A percentile compares a stretch with the other conserved stretches of the same genome.
Evolutionary conservation across 1,140 invertebrate genomes (phyloP).

Genomic region (Microvelia longipes): DNA sequence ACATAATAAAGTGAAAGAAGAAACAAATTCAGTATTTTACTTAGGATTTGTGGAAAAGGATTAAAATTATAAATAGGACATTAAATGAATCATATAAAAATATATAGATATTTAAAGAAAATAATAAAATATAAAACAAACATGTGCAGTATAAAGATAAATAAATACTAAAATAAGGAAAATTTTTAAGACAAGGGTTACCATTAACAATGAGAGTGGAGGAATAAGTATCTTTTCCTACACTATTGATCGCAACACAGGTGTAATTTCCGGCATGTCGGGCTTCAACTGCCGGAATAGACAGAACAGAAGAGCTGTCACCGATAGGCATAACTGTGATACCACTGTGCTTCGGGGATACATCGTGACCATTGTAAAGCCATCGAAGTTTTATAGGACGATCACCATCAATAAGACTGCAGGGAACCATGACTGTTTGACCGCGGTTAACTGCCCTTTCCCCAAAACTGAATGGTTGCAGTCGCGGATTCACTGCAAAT

Average conservation of each 20-base stretch:
- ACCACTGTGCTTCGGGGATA: conserved; percentile 27
- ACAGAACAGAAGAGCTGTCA: conserved; percentile 43
- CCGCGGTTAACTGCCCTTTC: conserved; percentile 47
- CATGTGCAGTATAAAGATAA: background rate
- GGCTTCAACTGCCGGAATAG: conserved; percentile 50
- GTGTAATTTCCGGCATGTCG: conserved; percentile 52
- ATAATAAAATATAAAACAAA: background rate
- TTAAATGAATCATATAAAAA: too few species aligned
- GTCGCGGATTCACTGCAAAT: conserved; percentile 44
- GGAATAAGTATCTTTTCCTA: conserved; percentile 40
- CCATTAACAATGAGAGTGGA: conserved; percentile 21
- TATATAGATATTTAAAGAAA: background rate
- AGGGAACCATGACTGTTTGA: conserved; percentile 40
- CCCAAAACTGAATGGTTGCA: conserved; percentile 45
- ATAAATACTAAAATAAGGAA: background rate
- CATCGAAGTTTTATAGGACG: conserved; percentile 45
- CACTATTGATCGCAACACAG: conserved; percentile 56
- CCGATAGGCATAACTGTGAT: conserved; percentile 44
- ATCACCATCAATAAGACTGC: conserved; percentile 51
- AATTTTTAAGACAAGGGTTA: conserved; percentile 6
- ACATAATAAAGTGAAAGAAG: too few species aligned
- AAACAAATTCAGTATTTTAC: too few species aligned
- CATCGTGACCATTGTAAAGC: conserved; percentile 33
- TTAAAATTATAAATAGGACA: too few species aligned
- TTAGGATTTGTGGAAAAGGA: too few species aligned